Percentiles rank a stretch among this genome's conserved stretches.
Evolutionary conservation across 1,140 invertebrate species (phyloP).

Genomic region (Diploscapter pachys): DNA sequence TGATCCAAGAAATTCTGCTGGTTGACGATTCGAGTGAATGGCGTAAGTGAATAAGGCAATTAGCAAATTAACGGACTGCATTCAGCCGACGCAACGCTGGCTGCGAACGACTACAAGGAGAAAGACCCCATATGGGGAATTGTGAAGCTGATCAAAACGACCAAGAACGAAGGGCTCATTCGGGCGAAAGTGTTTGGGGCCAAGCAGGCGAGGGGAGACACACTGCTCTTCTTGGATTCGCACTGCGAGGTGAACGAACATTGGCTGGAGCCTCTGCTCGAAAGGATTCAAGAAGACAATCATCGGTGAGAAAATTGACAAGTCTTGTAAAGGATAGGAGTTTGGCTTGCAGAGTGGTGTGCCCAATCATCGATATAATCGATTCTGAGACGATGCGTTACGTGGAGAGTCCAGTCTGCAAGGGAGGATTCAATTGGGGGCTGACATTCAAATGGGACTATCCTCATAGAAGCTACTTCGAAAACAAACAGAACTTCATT

Average conservation of each 20-base stretch:
- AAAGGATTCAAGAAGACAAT: conserved; percentile 65
- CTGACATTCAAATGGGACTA: conserved; percentile 87
- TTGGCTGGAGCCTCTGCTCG: conserved; percentile 83
- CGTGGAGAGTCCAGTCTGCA: conserved; percentile 70
- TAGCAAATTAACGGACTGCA: conserved; percentile 4
- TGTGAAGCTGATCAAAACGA: conserved; percentile 75
- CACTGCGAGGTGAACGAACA: conserved; percentile 88
- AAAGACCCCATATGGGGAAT: conserved; percentile 60
- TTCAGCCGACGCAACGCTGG: conserved; percentile 24
- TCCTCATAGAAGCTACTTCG: conserved; percentile 89
- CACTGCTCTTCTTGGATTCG: conserved; percentile 80
- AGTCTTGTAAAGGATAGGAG: conserved; percentile 8
- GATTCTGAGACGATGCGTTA: conserved; percentile 88
- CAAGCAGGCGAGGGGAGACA: conserved; percentile 78
- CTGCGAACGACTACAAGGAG: conserved; percentile 20
- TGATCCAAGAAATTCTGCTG: conserved; percentile 85
- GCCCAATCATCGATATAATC: conserved; percentile 89
- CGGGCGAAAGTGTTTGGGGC: conserved; percentile 86
- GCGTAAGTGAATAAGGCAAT: conserved; percentile 25
- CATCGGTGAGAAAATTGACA: conserved; percentile 24
- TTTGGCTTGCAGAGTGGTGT: conserved; percentile 68
- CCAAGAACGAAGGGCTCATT: conserved; percentile 81
- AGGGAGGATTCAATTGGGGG: conserved; percentile 80
- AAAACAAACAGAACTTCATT: conserved; percentile 79
- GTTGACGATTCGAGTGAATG: conserved; percentile 83